Evolutionary conservation across 2,797 vertebrate species (phyloP), one percentile per base, ranked within the genome.

Genomic region (Knipowitschia caucasica): DNA sequence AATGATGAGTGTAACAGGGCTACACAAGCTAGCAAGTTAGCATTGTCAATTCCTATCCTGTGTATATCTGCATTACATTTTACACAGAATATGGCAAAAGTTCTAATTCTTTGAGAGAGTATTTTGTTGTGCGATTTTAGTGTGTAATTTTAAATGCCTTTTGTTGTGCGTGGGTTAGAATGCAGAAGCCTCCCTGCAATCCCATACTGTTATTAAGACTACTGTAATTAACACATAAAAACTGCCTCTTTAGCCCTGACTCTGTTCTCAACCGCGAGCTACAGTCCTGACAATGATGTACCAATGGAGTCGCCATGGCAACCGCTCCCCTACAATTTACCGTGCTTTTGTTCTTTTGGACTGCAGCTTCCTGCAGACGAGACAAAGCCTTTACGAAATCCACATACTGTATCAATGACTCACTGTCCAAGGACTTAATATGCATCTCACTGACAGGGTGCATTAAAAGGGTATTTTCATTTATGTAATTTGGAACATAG

Each of bases 241-340:
- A 65, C 42, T 51, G 33, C 67, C 67, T 75, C 53, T 45, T 9
- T 62, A 31, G 12, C 47, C 56, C 55, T 54, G 29, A 20, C 27
- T 18, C 18, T 15, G 23, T 8, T 33, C 30, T 49, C 53, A 34
- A 51, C 58, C 43, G 57, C 53, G 36, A n/a, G 52, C 67, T 50
- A 50, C 67, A 46, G 63, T 61, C 66, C 52, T 30, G 75, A 77
- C 50, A 44, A 62, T 67, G 69, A 74, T 47, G 45, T 66, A 64
- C 72, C 63, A 57, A 50, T 65, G 56, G 56, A 26, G 89, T 89
- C 81, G 71, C 88, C 82, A 89, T 88, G 72, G 84, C 65, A 88
- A 84, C 83, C 2, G 59, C 62, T 85, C 71, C 81, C 72, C 80
- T 78, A 73, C 81, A 81, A 80, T 86, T 87, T 70, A 59, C 65